phyloP scores from a whole-genome alignment of 30 jellyfish, hydroid and myxozoan species.

The Cassiopea andromeda region DNA sequence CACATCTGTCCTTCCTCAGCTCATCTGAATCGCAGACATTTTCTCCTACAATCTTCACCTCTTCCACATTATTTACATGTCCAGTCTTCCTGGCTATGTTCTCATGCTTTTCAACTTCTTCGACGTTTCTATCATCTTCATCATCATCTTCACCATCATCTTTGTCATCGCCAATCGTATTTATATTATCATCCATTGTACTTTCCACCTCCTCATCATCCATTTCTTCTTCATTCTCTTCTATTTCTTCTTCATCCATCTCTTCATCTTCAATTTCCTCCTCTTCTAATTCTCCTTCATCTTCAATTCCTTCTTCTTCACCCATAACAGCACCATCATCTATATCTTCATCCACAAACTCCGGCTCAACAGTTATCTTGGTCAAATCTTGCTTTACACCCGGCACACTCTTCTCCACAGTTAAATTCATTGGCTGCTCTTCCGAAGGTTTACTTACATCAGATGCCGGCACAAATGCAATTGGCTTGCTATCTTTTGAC shows the following conservation, averaged over 20 bases:
- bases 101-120: not conserved
- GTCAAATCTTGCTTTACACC: conserved; percentile 73
- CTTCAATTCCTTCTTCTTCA: conserved; percentile 12
- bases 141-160: conserved; percentile 2
- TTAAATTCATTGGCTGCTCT: conserved; percentile 7
- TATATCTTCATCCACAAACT: conserved; percentile 54
- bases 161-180: conserved; percentile 16
- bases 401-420: not conserved
- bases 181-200: conserved; percentile 5
- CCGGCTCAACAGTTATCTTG: conserved; percentile 63
- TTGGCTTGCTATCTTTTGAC: conserved; percentile 12
- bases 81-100: too few relatives aligned
- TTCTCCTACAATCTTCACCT: not conserved
- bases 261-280: conserved; percentile 28
- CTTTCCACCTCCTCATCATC: conserved; percentile 22
- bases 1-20: not conserved
- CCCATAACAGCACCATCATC: conserved; percentile 8
- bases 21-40: not conserved
- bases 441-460: not conserved
- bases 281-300: conserved; percentile 43
- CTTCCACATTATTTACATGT: not conserved
- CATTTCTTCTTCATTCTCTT: not conserved
- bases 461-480: conserved; percentile 68
- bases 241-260: conserved; percentile 30
- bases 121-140: not conserved